Percentiles rank a stretch among this genome's conserved stretches.
phyloP scores from a whole-genome alignment of 2,797 vertebrate species.

The Hyperoplus lanceolatus region DNA sequence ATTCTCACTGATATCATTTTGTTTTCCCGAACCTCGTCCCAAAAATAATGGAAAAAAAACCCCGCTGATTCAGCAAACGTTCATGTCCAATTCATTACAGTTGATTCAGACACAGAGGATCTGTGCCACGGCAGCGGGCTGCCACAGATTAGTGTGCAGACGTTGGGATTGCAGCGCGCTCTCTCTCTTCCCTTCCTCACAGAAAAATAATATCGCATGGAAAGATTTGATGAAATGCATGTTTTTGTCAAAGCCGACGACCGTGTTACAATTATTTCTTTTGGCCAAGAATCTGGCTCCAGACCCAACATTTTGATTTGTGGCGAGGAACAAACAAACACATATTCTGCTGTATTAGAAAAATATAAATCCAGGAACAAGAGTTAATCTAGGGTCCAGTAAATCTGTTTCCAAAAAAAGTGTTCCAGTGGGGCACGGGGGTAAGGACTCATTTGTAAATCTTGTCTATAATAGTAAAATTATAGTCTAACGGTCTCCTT shows the following conservation, averaged over 20 bases:
- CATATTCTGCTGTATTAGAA: conserved; percentile 31
- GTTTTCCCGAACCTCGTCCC: not conserved
- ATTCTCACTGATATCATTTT: not conserved
- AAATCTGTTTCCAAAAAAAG: not conserved
- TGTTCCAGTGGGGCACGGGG: conserved; percentile 3
- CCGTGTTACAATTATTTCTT: conserved; percentile 27
- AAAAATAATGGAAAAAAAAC: conserved; percentile 1
- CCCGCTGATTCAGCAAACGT: conserved; percentile 4
- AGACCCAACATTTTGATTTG: conserved; percentile 20
- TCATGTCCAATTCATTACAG: not conserved
- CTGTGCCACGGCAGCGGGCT: not conserved
- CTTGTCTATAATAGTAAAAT: no score
- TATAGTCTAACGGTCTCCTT: no score
- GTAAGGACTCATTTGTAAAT: not conserved
- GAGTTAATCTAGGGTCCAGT: not conserved
- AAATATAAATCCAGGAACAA: conserved; percentile 42
- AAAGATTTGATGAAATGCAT: conserved; percentile 42
- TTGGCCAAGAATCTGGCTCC: not conserved
- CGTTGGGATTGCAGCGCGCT: not conserved
- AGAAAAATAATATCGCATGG: conserved; percentile 1
- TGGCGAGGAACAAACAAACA: conserved; percentile 29
- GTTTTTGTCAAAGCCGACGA: conserved; percentile 28
- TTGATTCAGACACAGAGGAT: not conserved
- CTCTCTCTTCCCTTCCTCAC: conserved; percentile 24
- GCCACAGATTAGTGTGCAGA: conserved; percentile 25